phyloP scores from a whole-genome alignment of 2,888 invertebrate species.

The Lypha dubia region DNA sequence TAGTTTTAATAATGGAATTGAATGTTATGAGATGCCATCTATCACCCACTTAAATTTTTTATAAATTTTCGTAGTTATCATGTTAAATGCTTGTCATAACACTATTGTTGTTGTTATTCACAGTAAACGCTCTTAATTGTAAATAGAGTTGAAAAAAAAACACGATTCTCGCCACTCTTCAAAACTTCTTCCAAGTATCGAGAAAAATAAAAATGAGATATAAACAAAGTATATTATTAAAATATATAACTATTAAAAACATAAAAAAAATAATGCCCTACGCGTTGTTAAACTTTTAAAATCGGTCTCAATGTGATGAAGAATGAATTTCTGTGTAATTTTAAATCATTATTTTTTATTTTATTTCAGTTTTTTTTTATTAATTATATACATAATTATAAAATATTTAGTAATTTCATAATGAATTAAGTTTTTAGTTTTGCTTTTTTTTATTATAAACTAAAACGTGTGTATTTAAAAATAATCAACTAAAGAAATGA shows the following conservation, averaged over 20 bases:
- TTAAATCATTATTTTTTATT: slow-evolving; percentile 69
- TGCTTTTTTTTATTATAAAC: slow-evolving; percentile 17
- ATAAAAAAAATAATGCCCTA: slow-evolving; percentile 62
- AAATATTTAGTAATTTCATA: slow-evolving; percentile 68
- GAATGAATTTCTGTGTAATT: slow-evolving; percentile 74
- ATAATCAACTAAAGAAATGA: slow-evolving; percentile 39
- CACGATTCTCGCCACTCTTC: neutral
- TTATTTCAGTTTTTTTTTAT: slow-evolving; percentile 61
- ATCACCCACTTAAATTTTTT: too few species aligned
- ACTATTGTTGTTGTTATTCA: too few species aligned
- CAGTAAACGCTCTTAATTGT: too few species aligned
- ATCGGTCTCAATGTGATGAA: slow-evolving; percentile 75
- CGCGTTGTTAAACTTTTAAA: slow-evolving; percentile 65
- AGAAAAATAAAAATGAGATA: slow-evolving; percentile 36
- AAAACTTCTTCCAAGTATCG: slow-evolving; percentile 20
- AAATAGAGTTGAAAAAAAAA: neutral
- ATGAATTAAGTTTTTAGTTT: slow-evolving; percentile 63
- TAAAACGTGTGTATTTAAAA: slow-evolving; percentile 56
- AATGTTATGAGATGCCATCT: too few species aligned
- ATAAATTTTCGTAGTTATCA: too few species aligned
- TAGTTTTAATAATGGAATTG: too few species aligned
- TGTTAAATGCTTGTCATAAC: too few species aligned
- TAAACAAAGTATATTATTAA: slow-evolving; percentile 45
- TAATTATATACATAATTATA: slow-evolving; percentile 50
- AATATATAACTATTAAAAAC: slow-evolving; percentile 53